Base-by-base conservation (phyloP, 1,140 invertebrate genomes). In the Platyscapa corneri region DNA sequence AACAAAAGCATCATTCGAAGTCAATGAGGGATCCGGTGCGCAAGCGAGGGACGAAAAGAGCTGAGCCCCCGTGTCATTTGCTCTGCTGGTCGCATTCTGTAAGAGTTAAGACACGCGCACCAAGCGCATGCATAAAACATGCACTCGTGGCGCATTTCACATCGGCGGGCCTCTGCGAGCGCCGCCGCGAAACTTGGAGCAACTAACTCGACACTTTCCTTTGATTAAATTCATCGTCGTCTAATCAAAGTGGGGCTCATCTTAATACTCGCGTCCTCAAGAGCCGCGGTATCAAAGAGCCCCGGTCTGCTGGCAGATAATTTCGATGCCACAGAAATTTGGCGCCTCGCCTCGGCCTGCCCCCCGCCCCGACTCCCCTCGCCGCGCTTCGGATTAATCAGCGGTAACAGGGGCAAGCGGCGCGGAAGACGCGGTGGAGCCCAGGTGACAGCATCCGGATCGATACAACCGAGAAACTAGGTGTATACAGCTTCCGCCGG, bases 201-300 rank as follows among this genome's bases (percentile, higher is more conserved):
- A 72, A 56, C 42, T 0, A 56, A 82, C 80, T 82, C 39, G 42
- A 60, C 42, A 39, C 70, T 82, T 67, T 67, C 72, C 78, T 82
- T 82, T 85, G 84, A 85, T 85, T 82, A 80, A 82, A 82, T 85
- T 82, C 78, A 79, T 85, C 79, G 53, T 37, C 27, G 39, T 76
- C 70, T 77, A 85, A 85, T 85, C 79, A 85, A 85, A 85, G 79
- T 56, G 49, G 20, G 49, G 20, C 56, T 34, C 12, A 23, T 34
- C 67, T 84, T 70, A 42, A 64, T 32, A 18, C 39, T 5, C 3
- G 34, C 74, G 37, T 27, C 14, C 53, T 75, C 70, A n/a, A 56
- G n/a, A 83, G 56, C 72, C 74, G 75, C 74, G 37, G 34, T 65
- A 70, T 84, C 83, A 85, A 80, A 85, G 65, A 70, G 39, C 76